phyloP scores from a whole-genome alignment of 2,888 invertebrate species.

The Colletes collaris region DNA sequence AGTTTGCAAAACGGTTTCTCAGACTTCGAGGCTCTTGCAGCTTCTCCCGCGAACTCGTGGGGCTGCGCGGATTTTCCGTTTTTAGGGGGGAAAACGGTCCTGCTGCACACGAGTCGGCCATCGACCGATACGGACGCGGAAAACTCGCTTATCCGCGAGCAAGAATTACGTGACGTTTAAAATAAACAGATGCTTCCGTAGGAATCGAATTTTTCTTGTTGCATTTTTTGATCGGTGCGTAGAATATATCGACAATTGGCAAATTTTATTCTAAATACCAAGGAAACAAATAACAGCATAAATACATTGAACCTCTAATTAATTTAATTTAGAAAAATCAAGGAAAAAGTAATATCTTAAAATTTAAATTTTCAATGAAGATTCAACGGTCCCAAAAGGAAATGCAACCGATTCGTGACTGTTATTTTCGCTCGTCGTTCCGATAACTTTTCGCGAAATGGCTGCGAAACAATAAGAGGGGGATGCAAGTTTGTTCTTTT shows the following conservation, averaged over 20 bases:
- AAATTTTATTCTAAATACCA: no score
- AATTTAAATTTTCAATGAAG: no score
- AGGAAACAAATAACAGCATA: no score
- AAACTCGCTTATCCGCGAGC: background rate
- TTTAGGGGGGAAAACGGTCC: slow-evolving; percentile 40
- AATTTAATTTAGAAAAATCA: no score
- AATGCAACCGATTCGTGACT: background rate
- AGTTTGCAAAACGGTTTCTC: slow-evolving; percentile 64
- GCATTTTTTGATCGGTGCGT: no score
- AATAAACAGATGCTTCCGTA: no score
- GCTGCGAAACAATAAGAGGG: slow-evolving; percentile 27
- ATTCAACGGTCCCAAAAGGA: no score
- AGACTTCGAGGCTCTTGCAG: slow-evolving; percentile 57
- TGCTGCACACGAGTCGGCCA: slow-evolving; percentile 25
- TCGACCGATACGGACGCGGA: background rate
- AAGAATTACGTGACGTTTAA: slow-evolving; percentile 32
- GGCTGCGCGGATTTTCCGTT: slow-evolving; percentile 52
- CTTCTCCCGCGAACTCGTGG: slow-evolving; percentile 28
- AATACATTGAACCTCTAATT: no score
- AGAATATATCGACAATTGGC: no score
- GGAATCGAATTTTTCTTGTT: no score
- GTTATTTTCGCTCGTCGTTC: slow-evolving; percentile 43
- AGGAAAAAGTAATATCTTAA: no score
- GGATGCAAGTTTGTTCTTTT: slow-evolving; percentile 10
- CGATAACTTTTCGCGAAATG: slow-evolving; percentile 14